phyloP scores from a whole-genome alignment of 2,797 vertebrate species.

The Alfaro cultratus region DNA sequence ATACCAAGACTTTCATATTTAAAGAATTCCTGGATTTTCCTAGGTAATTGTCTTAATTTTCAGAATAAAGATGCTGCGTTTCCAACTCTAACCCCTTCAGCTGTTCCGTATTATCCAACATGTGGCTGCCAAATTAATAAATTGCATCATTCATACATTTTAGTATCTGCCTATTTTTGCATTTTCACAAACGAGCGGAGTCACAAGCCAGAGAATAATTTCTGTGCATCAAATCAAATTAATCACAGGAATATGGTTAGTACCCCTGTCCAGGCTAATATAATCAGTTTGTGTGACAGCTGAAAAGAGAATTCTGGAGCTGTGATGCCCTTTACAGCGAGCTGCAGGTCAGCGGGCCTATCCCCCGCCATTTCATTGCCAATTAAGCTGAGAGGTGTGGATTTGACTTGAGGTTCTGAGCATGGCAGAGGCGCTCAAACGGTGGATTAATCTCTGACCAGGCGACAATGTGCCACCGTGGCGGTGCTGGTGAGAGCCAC shows the following conservation, averaged over 20 bases:
- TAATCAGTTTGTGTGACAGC: slow-evolving; percentile 58
- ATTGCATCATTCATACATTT: slow-evolving; percentile 12
- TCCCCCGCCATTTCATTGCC: slow-evolving; percentile 56
- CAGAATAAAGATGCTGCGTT: slow-evolving; percentile 10
- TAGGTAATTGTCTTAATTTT: neutral
- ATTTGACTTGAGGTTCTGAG: slow-evolving; percentile 61
- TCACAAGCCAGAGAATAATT: slow-evolving; percentile 54
- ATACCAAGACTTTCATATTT: slow-evolving; percentile 48
- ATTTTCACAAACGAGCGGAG: slow-evolving; percentile 36
- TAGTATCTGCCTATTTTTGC: slow-evolving; percentile 26
- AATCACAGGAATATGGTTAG: slow-evolving; percentile 56
- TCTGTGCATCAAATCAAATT: slow-evolving; percentile 55
- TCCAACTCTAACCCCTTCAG: neutral
- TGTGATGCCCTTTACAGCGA: slow-evolving; percentile 58
- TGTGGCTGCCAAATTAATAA: slow-evolving; percentile 22
- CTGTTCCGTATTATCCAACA: neutral
- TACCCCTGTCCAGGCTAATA: slow-evolving; percentile 42
- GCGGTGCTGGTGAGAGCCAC: slow-evolving; percentile 30
- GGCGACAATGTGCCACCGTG: slow-evolving; percentile 18
- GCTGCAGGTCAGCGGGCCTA: slow-evolving; percentile 44
- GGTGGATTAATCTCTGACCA: slow-evolving; percentile 73
- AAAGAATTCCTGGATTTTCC: neutral
- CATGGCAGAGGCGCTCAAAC: slow-evolving; percentile 43
- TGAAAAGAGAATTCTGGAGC: slow-evolving; percentile 48
- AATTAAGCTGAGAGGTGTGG: slow-evolving; percentile 61